Base-by-base conservation (phyloP, 1,140 invertebrate species). In the Fopius arisanus region DNA sequence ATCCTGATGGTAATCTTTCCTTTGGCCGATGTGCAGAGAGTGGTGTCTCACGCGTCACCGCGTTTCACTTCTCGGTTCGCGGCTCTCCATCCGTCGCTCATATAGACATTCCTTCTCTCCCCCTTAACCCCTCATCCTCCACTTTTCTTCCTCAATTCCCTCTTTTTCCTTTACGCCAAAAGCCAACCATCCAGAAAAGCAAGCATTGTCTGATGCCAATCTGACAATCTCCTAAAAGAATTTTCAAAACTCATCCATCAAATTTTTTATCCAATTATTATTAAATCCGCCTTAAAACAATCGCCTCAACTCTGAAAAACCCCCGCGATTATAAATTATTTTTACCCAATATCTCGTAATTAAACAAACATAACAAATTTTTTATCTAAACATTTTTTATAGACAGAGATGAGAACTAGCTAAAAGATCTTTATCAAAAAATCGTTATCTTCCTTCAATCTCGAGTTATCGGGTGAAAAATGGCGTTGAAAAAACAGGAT, bases 61-160 rank as follows among this genome's bases (percentile, higher is more conserved):
- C 82, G 78, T 78, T 73, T 75, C 28, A 65, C 62, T 74, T 67
- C 75, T 78, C 75, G 78, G 73, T 76, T 80, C 78, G 77, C 78
- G 74, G 74, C 51, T 72, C 75, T 48, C 26, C 69, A 78, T 78
- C 75, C 75, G 76, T 78, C 76, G 75, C 79, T 87, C 86, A 88
- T 88, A 88, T 88, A 88, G 85, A 86, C 84, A 88, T 88, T 88
- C 87, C 87, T 82, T 84, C 79, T 77, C 73, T 63, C 74, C 67
- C 59, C 75, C 74, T 70, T 54, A 74, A 65, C 28, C 40, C 63
- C 43, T 66, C 59, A 75, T 77, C 29, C 40, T 77, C 41, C 23
- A 28, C 67, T 78, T 71, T 66, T 40, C 76, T 70, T 48, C 48
- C 14, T 23, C 7, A 23, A 43, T 41, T 41, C 66, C 40, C 33